Evolutionary conservation across 2,888 invertebrate genomes (phyloP).

Genomic region (Dromius quadrimaculatus): DNA sequence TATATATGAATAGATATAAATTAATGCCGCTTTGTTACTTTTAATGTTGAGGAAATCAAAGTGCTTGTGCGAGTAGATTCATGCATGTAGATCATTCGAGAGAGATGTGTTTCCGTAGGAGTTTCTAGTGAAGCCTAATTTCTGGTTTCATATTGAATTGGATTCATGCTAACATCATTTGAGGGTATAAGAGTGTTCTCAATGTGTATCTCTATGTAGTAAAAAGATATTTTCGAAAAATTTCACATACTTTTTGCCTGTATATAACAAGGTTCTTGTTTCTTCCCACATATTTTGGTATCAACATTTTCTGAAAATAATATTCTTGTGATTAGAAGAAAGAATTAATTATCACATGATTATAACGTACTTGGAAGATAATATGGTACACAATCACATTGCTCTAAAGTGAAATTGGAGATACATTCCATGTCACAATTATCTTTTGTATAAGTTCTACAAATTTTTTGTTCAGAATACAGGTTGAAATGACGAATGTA

Average conservation of each 20-base stretch:
- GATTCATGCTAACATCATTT: no score
- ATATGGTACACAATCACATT: constrained; percentile 77
- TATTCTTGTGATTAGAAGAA: no score
- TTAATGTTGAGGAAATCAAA: no score
- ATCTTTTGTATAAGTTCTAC: constrained; percentile 81
- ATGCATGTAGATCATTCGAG: no score
- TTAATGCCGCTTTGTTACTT: no score
- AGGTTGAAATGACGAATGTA: no score
- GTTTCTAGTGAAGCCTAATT: no score
- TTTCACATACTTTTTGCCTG: constrained; percentile 64
- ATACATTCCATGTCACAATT: constrained; percentile 87
- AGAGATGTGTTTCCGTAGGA: no score
- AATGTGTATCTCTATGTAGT: not conserved
- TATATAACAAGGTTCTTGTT: constrained; percentile 74
- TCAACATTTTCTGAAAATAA: constrained; percentile 72
- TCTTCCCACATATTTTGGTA: constrained; percentile 80
- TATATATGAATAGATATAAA: no score
- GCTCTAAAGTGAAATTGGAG: constrained; percentile 75
- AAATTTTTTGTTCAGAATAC: not conserved
- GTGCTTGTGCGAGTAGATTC: no score
- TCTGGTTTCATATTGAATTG: no score
- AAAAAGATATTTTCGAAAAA: not conserved
- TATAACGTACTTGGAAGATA: constrained; percentile 77
- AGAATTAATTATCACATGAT: constrained; percentile 7
- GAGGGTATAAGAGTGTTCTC: no score